These are phyloP conservation scores for Salminus brasiliensis DNA, from an alignment of 2,113 vertebrate species.

Conservation along the genomic window DNA sequence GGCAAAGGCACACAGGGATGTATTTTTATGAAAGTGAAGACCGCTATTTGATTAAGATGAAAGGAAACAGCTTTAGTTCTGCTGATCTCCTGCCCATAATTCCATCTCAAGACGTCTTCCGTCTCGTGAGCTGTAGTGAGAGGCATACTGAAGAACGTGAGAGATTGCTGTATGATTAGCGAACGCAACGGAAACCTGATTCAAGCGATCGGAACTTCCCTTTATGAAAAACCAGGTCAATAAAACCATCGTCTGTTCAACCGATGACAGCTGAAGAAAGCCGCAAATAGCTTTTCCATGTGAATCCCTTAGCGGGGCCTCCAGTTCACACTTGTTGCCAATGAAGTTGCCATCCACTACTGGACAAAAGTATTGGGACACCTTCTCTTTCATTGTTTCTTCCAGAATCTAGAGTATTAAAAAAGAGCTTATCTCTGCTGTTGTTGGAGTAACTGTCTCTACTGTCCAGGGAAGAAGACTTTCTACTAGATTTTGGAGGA, in stretches of 20 bases:
- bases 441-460: too few species aligned
- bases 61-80: not conserved
- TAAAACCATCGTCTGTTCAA: conserved; percentile 30
- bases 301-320: not conserved
- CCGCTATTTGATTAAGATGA: not conserved
- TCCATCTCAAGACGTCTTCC: not conserved
- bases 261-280: not conserved
- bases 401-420: too few species aligned
- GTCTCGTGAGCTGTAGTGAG: not conserved
- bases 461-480: too few species aligned
- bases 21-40: not conserved
- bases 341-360: not conserved
- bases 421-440: too few species aligned
- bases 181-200: conserved; percentile 3
- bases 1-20: not conserved
- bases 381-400: too few species aligned
- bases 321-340: not conserved
- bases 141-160: not conserved
- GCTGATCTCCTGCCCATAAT: not conserved
- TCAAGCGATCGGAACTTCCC: not conserved
- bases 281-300: not conserved
- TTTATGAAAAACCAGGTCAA: conserved; percentile 19
- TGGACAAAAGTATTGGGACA: not conserved
- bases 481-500: too few species aligned
- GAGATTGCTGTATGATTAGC: conserved; percentile 1